Percentiles rank a stretch among this genome's conserved stretches.
phyloP scores from a whole-genome alignment of 2,888 invertebrate genomes.

The Camponotus fellah region DNA sequence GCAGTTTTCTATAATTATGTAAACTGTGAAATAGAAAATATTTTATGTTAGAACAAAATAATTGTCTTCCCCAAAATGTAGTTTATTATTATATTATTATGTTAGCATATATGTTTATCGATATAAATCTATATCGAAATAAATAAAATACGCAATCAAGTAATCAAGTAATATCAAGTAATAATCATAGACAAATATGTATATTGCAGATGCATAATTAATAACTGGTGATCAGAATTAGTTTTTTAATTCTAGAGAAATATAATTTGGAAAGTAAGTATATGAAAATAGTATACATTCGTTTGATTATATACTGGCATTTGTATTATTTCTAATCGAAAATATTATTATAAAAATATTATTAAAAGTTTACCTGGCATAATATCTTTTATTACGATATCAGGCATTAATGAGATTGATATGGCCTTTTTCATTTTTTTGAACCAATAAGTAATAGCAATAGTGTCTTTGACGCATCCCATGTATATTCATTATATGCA shows the following conservation, averaged over 20 bases:
- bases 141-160: neutral
- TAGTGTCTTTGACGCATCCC: neutral
- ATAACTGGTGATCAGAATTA: neutral
- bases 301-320: conserved; percentile 3
- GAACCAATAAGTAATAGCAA: neutral
- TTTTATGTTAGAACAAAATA: conserved; percentile 1
- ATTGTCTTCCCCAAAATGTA: neutral
- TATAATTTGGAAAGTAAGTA: conserved; percentile 26
- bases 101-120: neutral
- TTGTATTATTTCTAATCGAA: neutral
- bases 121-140: neutral
- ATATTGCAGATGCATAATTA: neutral
- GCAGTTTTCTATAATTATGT: neutral
- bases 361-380: neutral
- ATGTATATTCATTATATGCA: neutral
- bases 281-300: neutral
- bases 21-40: conserved; percentile 21
- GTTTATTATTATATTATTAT: neutral
- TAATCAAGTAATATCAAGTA: neutral
- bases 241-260: neutral
- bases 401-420: neutral
- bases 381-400: neutral
- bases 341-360: neutral
- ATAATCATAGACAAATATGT: neutral
- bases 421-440: neutral